These are phyloP conservation scores for Latrodectus elegans DNA, from an alignment of 2,888 invertebrate genomes.

Conservation along the genomic window DNA sequence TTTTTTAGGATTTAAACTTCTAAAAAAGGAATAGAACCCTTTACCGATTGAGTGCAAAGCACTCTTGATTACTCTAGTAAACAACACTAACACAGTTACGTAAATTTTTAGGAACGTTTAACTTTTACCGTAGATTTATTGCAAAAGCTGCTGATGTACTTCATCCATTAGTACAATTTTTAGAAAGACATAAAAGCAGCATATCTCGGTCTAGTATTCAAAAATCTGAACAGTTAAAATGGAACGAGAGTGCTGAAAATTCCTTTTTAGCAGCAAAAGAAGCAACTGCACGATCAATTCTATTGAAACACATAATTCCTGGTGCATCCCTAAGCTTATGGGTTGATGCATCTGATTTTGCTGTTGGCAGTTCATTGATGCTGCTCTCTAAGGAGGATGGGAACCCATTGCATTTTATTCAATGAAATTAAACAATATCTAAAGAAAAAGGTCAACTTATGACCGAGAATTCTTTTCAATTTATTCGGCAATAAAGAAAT, in stretches of 20 bases:
- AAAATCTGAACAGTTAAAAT: background rate
- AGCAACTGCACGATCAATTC: background rate
- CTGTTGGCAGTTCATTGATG: slow-evolving; percentile 71
- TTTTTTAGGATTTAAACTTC: no score
- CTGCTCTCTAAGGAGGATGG: slow-evolving; percentile 68
- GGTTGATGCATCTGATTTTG: slow-evolving; percentile 75
- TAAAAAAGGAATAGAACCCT: background rate
- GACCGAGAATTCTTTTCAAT: slow-evolving; percentile 72
- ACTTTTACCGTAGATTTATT: background rate
- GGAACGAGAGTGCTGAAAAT: background rate
- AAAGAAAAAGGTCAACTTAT: slow-evolving; percentile 13
- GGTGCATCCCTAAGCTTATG: slow-evolving; percentile 10
- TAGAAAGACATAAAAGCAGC: background rate
- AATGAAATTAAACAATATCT: slow-evolving; percentile 13
- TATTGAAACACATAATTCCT: background rate
- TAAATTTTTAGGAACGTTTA: background rate
- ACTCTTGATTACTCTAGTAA: no score
- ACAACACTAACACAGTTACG: no score
- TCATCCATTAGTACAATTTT: background rate
- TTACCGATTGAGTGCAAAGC: no score
- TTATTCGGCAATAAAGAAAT: slow-evolving; percentile 70
- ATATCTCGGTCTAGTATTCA: background rate
- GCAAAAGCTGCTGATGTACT: background rate
- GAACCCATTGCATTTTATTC: background rate
- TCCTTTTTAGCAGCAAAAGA: background rate